Evolutionary conservation across 2,113 vertebrate genomes (phyloP).

Genomic region (Bagarius yarrelli): DNA sequence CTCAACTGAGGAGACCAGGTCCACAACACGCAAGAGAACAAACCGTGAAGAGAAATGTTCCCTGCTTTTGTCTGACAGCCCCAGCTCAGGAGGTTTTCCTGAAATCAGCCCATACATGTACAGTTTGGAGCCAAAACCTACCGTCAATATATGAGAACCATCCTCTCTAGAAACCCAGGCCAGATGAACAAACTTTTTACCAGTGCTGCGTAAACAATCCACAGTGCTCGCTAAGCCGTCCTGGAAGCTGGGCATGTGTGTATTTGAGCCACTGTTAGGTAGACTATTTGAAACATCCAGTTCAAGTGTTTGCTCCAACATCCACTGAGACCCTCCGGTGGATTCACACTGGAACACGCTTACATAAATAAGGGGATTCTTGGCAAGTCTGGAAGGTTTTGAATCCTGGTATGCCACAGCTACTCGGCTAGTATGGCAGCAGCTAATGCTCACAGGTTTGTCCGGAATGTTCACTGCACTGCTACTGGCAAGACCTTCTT

Average conservation of each 20-base stretch:
- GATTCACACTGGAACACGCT: slow-evolving; percentile 95
- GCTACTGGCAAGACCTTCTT: slow-evolving; percentile 79
- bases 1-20: slow-evolving; percentile 91
- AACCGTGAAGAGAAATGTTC: slow-evolving; percentile 75
- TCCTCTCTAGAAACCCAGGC: slow-evolving; percentile 98
- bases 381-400: slow-evolving; percentile 57
- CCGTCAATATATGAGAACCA: slow-evolving; percentile 91
- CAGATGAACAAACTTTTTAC: slow-evolving; percentile 84
- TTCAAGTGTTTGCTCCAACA: slow-evolving; percentile 88
- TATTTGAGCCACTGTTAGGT: slow-evolving; percentile 63
- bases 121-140: slow-evolving; percentile 91
- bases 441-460: slow-evolving; percentile 84
- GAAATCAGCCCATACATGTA: slow-evolving; percentile 89
- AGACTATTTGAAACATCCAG: slow-evolving; percentile 72
- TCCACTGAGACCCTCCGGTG: slow-evolving; percentile 92
- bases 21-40: slow-evolving; percentile 84
- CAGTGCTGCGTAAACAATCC: slow-evolving; percentile 58
- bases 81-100: slow-evolving; percentile 84
- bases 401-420: slow-evolving; percentile 85
- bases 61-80: slow-evolving; percentile 72
- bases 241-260: slow-evolving; percentile 64
- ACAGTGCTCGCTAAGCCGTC: slow-evolving; percentile 62
- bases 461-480: slow-evolving; percentile 83
- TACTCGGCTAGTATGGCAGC: slow-evolving; percentile 90
- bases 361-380: slow-evolving; percentile 79